Percentiles rank a stretch among this genome's conserved stretches.
Conservation (phyloP, 2,888 invertebrate genomes). For the Malthinus flaveolus region DNA sequence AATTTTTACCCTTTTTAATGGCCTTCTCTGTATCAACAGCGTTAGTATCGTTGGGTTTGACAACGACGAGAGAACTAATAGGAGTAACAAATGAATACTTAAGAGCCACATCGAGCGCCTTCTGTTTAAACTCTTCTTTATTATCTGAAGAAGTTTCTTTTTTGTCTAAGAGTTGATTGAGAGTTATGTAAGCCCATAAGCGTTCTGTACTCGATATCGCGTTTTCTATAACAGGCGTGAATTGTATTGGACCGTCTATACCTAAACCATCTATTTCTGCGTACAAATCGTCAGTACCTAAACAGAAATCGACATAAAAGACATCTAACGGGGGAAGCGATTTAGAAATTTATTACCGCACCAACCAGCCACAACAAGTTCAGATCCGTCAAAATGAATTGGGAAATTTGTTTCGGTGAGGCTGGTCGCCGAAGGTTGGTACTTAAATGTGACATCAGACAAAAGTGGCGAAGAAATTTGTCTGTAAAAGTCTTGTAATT, state of each 20-base stretch:
- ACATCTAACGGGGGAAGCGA: not conserved
- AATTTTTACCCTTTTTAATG: constrained; percentile 19
- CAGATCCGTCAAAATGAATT: constrained; percentile 65
- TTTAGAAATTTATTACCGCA: constrained; percentile 33
- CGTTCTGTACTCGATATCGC: constrained; percentile 51
- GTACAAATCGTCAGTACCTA: not conserved
- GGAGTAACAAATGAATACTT: constrained; percentile 71
- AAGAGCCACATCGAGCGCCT: constrained; percentile 60
- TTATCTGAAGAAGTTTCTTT: constrained; percentile 40
- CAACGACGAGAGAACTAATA: constrained; percentile 68
- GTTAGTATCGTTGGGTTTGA: constrained; percentile 61
- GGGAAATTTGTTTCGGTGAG: constrained; percentile 62
- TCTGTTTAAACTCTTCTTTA: constrained; percentile 50
- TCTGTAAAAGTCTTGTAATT: constrained; percentile 58
- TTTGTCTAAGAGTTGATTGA: constrained; percentile 64
- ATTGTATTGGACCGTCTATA: not conserved
- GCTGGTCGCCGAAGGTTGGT: constrained; percentile 61
- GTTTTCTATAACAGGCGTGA: constrained; percentile 8
- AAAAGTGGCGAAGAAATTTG: constrained; percentile 63
- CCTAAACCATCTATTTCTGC: not conserved
- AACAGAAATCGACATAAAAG: not conserved
- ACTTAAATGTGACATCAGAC: constrained; percentile 66
- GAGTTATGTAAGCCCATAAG: constrained; percentile 69
- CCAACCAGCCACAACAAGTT: constrained; percentile 65
- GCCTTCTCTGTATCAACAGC: constrained; percentile 58